Conservation (phyloP, 2,113 vertebrate genomes). For the Prunella himalayana region DNA sequence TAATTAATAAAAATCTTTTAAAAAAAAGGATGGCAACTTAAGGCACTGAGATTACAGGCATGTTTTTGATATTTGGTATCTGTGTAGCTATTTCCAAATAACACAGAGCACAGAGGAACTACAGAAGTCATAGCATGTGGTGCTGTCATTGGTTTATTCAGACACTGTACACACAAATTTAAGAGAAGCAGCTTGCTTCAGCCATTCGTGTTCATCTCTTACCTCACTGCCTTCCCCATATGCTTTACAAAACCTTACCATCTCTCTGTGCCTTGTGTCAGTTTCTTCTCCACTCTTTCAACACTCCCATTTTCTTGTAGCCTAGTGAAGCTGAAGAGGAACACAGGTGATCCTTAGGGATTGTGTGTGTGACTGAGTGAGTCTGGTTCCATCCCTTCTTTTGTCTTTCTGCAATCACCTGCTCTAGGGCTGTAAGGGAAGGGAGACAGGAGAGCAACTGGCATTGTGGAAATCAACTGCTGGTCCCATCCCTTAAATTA, state of each 20-base stretch:
- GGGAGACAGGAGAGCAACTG: not conserved
- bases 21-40: not conserved
- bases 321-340: not conserved
- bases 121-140: not conserved
- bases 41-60: not conserved
- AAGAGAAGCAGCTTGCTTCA: not conserved
- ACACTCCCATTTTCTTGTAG: not conserved
- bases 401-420: not conserved
- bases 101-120: not conserved
- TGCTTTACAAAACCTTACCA: not conserved
- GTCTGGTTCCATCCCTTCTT: not conserved
- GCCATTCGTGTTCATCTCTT: not conserved
- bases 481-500: not conserved
- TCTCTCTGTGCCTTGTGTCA: fast-evolving
- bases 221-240: not conserved
- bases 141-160: not conserved
- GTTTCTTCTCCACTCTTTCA: not conserved
- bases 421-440: not conserved
- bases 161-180: not conserved
- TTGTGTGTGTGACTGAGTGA: not conserved
- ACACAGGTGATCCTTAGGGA: not conserved
- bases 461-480: not conserved
- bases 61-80: not conserved
- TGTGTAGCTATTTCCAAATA: not conserved
- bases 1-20: not conserved